Percentiles rank a stretch among this genome's conserved stretches.
phyloP scores from a whole-genome alignment of 2,797 vertebrate genomes.

The Miichthys miiuy region DNA sequence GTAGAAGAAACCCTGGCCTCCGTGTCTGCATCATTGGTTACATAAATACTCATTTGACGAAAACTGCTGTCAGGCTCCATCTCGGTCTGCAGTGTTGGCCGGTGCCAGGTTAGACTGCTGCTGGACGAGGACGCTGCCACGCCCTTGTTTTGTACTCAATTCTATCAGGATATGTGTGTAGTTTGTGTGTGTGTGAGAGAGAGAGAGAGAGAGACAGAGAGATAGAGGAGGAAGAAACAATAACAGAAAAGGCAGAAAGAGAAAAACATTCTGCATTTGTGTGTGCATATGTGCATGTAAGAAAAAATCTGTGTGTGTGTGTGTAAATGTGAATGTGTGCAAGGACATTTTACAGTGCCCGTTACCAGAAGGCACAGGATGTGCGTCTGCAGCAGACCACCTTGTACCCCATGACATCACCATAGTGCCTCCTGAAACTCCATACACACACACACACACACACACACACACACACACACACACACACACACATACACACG shows the following conservation, averaged over 20 bases:
- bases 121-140: slow-evolving; percentile 45
- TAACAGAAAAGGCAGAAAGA: background rate
- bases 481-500: slow-evolving; percentile 10
- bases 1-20: slow-evolving; percentile 55
- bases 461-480: slow-evolving; percentile 2
- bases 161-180: slow-evolving; percentile 12
- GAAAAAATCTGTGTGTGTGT: slow-evolving; percentile 4
- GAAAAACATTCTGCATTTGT: background rate
- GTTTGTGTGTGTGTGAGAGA: background rate
- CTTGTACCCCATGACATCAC: slow-evolving; percentile 74
- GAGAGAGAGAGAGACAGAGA: background rate
- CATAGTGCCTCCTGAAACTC: slow-evolving; percentile 38
- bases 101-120: slow-evolving; percentile 64
- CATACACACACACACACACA: slow-evolving; percentile 16
- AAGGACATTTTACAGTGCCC: slow-evolving; percentile 45
- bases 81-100: slow-evolving; percentile 56
- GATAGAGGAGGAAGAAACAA: background rate
- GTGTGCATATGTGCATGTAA: slow-evolving; percentile 2
- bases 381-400: slow-evolving; percentile 72
- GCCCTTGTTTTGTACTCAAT: slow-evolving; percentile 61
- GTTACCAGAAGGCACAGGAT: slow-evolving; percentile 68
- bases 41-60: slow-evolving; percentile 73
- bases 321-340: slow-evolving; percentile 17
- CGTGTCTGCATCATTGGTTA: slow-evolving; percentile 56
- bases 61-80: slow-evolving; percentile 69